Conservation (phyloP, 2,113 vertebrate species). For the Cichladusa arquata region DNA sequence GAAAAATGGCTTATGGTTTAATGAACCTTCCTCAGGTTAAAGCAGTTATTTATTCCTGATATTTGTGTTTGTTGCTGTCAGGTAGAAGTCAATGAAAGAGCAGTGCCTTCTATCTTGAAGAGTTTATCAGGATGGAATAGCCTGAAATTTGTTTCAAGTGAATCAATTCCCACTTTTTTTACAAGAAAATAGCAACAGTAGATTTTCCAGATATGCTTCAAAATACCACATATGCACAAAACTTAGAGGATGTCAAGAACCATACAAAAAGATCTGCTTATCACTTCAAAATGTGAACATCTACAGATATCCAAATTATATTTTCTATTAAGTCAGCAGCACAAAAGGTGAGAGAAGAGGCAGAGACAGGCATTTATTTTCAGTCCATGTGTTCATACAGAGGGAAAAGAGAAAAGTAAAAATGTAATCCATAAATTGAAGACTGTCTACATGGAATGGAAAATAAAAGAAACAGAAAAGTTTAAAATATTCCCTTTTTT, state of each 20-base stretch:
- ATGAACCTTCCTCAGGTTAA: conserved; percentile 36
- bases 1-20: conserved; percentile 33
- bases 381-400: not conserved
- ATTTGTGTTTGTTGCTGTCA: conserved; percentile 46
- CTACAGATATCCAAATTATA: conserved; percentile 6
- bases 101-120: conserved; percentile 6
- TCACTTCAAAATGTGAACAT: conserved; percentile 14
- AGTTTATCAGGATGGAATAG: conserved; percentile 26
- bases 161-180: conserved; percentile 15
- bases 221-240: conserved; percentile 28
- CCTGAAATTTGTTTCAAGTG: conserved; percentile 36
- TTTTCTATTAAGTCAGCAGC: conserved; percentile 42
- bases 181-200: conserved; percentile 34
- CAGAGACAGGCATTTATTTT: conserved; percentile 12
- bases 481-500: not conserved
- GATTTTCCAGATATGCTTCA: conserved; percentile 29
- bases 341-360: conserved; percentile 9
- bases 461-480: not conserved
- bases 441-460: not conserved
- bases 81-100: conserved; percentile 27
- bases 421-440: not conserved
- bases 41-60: conserved; percentile 50
- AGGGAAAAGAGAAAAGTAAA: not conserved
- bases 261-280: conserved; percentile 8
- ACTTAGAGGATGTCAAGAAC: not conserved